A percentile compares a stretch with the other conserved stretches of the same genome.
Conservation (phyloP, 1,140 invertebrate species). For the Cotesia vestalis region DNA sequence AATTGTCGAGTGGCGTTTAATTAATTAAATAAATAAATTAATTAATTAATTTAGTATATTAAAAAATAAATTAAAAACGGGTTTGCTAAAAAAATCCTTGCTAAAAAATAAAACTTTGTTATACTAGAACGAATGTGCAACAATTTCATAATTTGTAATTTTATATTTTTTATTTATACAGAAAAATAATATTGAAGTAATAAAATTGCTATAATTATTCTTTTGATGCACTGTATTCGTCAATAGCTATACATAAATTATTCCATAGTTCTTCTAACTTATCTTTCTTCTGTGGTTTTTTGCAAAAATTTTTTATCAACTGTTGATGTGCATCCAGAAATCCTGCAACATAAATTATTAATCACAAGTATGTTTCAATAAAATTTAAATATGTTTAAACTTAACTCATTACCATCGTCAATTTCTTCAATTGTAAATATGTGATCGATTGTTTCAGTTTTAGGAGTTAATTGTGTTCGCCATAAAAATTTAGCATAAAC, state of each 20-base stretch:
- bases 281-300: slow-evolving; percentile 11
- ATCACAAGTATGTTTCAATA: background rate
- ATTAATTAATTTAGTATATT: too few relatives aligned
- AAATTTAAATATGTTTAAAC: background rate
- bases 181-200: background rate
- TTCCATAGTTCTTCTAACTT: slow-evolving; percentile 22
- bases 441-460: slow-evolving; percentile 24
- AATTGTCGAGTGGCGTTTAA: too few relatives aligned
- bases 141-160: too few relatives aligned
- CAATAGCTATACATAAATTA: slow-evolving; percentile 19
- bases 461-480: slow-evolving; percentile 13
- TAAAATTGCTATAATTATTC: background rate
- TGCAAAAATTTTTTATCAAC: slow-evolving; percentile 14
- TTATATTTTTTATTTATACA: background rate
- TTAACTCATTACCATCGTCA: slow-evolving; percentile 15
- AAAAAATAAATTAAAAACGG: too few relatives aligned
- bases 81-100: too few relatives aligned
- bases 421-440: slow-evolving; percentile 19
- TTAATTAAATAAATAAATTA: too few relatives aligned
- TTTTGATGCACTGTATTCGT: background rate
- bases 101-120: too few relatives aligned
- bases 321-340: slow-evolving; percentile 16
- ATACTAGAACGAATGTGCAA: too few relatives aligned
- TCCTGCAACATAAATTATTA: slow-evolving; percentile 10
- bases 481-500: slow-evolving; percentile 14